A percentile compares a stretch with the other conserved stretches of the same genome.
phyloP scores from a whole-genome alignment of 64 coral and sea anemone species.

The Porites lutea region DNA sequence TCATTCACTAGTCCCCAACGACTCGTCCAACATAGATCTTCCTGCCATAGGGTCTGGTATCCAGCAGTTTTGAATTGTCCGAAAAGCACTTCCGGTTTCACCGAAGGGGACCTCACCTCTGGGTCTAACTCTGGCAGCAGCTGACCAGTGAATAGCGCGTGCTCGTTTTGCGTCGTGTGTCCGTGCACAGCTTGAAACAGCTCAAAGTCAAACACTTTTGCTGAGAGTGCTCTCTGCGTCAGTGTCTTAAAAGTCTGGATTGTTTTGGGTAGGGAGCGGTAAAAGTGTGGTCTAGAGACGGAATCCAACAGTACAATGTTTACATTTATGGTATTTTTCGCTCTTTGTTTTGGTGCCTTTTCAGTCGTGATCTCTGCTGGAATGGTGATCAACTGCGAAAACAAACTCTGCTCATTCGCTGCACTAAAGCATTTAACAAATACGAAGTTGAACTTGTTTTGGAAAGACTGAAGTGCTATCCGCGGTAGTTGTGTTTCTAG shows the following conservation, averaged over 20 bases:
- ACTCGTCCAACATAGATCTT: conserved; percentile 82
- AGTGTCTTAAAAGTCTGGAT: conserved; percentile 53
- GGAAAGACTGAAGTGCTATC: conserved; percentile 13
- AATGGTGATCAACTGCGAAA: conserved; percentile 76
- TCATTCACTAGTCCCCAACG: conserved; percentile 80
- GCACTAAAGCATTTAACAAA: conserved; percentile 67
- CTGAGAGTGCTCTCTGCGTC: not conserved
- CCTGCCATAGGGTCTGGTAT: conserved; percentile 94
- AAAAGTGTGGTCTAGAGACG: conserved; percentile 88
- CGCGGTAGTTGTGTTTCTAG: conserved; percentile 62
- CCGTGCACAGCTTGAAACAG: conserved; percentile 93
- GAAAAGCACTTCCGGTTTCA: conserved; percentile 74
- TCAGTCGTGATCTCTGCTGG: conserved; percentile 37
- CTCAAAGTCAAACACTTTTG: conserved; percentile 86
- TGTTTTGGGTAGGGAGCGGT: conserved; percentile 91
- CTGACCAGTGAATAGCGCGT: conserved; percentile 85
- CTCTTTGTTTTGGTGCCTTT: conserved; percentile 10
- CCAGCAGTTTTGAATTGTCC: conserved; percentile 81
- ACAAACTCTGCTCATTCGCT: not conserved
- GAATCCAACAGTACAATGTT: conserved; percentile 93
- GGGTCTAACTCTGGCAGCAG: conserved; percentile 41
- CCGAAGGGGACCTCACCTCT: conserved; percentile 40
- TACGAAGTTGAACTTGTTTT: conserved; percentile 60
- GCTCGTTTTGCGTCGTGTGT: conserved; percentile 86
- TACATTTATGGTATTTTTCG: conserved; percentile 72